Percentiles rank a stretch among this genome's conserved stretches.
Evolutionary conservation across 2,888 invertebrate species (phyloP).

Genomic region (Zhuqinia jingwanae): DNA sequence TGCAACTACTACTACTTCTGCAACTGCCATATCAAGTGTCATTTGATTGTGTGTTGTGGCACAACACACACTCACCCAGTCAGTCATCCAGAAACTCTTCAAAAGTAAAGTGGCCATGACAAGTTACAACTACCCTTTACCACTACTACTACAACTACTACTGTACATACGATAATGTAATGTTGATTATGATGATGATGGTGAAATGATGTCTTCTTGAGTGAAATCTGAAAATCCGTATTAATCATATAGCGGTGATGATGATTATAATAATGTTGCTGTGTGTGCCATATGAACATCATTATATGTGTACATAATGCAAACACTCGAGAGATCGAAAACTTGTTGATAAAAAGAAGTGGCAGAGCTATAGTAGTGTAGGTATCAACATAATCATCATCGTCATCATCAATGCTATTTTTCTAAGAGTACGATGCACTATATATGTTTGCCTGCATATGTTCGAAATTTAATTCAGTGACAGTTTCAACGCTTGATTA

Average conservation of each 20-base stretch:
- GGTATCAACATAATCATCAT: not conserved
- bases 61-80: conserved; percentile 66
- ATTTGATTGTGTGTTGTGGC: conserved; percentile 62
- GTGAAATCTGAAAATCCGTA: conserved; percentile 21
- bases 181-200: not conserved
- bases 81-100: conserved; percentile 68
- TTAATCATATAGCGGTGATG: not conserved
- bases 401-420: not conserved
- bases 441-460: conserved; percentile 47
- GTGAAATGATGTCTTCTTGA: conserved; percentile 25
- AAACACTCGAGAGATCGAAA: conserved; percentile 1
- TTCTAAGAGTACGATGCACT: not conserved
- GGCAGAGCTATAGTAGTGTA: conserved; percentile 16
- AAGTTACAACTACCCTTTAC: not conserved
- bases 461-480: conserved; percentile 29
- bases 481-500: conserved; percentile 53
- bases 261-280: not conserved
- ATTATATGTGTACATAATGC: not conserved
- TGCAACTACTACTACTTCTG: no score
- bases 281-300: not conserved
- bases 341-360: not conserved
- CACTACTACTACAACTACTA: conserved; percentile 23
- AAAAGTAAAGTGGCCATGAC: conserved; percentile 63
- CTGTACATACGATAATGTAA: not conserved
- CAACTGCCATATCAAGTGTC: conserved; percentile 68